Evolutionary conservation across 2,113 vertebrate genomes (phyloP), one percentile per base, ranked within the genome.

Genomic region (Sterrhoptilus dennistouni): DNA sequence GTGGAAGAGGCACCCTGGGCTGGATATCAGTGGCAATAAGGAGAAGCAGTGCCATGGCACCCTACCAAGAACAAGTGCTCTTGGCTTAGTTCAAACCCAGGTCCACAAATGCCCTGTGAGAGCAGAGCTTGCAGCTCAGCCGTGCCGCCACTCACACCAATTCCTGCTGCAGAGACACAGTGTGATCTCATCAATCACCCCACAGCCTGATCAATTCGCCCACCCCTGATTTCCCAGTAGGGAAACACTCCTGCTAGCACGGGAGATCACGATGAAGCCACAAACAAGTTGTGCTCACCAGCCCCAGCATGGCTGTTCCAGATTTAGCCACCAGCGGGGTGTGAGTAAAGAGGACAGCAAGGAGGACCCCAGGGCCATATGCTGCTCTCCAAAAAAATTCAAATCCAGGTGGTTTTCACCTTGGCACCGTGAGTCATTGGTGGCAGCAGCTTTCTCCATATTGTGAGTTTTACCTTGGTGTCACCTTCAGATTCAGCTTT

Each of bases 401-500:
- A 79, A 28, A 56, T 12, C 70, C 75, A 47, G 61, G 75, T 56
- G 66, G 86, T 76, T 80, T 84, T 91, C 81, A 31, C 53, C 40
- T 23, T 36, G 52, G 56, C 77, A 60, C 74, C 4, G 1, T 5
- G 56, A 95, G 42, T 54, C 82, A 36, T 8, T 1, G 14, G 44
- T 66, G 40, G 80, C 76, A 52, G 79, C 27, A 4, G 23, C 21
- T 79, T 71, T 81, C 60, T 84, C 74, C 49, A 4, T 20, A 36
- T 63, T 81, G 64, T 0, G 3, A 38, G 42, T 75, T 83, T 81
- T 81, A 81, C 93, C 95, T 95, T 92, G 76, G 20, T 77, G 87
- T 92, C 95, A 92, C 79, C 95, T 93, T 89, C 76, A 50, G 59
- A 11, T 71, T 63, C 40, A 90, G 82, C 64, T 92, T 82, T 70